Evolutionary conservation across 1,140 invertebrate species (phyloP), one percentile per base, ranked within the genome.

Genomic region (Asbolus verrucosus): DNA sequence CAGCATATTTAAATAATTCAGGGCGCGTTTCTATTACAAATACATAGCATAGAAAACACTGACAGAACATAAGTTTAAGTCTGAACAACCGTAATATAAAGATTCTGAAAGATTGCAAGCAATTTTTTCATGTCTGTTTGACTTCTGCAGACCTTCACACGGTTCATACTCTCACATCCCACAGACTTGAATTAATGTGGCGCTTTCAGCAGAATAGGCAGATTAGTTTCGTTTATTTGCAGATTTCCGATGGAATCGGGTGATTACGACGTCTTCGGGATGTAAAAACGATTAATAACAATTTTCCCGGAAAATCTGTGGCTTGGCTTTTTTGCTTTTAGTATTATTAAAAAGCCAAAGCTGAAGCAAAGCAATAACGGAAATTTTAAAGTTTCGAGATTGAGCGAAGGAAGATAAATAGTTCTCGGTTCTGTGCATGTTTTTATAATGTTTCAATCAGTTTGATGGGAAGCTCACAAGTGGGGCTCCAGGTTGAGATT

Each of bases 41-140:
- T 62, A 62, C 59, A 62, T 62, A 36, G 36, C 59, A 62, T 39
- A 62, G 59, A 36, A 61, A 38, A 65, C 43, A 68, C 62, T 69
- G 75, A 73, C 73, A 75, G 75, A 73, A 73, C 75, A 77, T 77
- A 72, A 75, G 72, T 77, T 73, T 62, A 21, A 74, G 70, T 74
- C 73, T 54, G 50, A 72, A 73, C 67, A 71, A 71, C 63, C 36
- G 75, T 68, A 77, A 77, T 77, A 75, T 75, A 75, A 75, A 77
- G 75, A 77, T 77, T 73, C 67, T 77, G 72, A 77, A 75, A 75
- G 66, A 77, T 75, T 75, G 70, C 62, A 27, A 31, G 31, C 62
- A 60, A 77, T 77, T 77, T 75, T 74, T 77, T 74, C 72, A 65
- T 69, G 75, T 77, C 74, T 27, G 50, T 69, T 70, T 66, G 41